Percentiles rank a stretch among this genome's conserved stretches.
Evolutionary conservation across 1,140 invertebrate species (phyloP).

Genomic region (honey bee (Apis mellifera)): Amel_HAv3.1 CM009941.2:10607501-10608000

Average conservation of each 20-base stretch:
- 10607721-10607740: conserved; percentile 31
- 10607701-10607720: neutral
- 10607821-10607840: conserved; percentile 14
- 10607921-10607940: neutral
- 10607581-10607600: neutral
- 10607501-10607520: conserved; percentile 78
- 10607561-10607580: neutral
- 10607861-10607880: neutral
- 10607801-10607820: conserved; percentile 50
- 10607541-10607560: conserved; percentile 74
- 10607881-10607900: neutral
- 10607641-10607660: neutral
- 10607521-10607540: conserved; percentile 75
- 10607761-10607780: conserved; percentile 1
- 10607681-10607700: neutral
- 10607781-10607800: conserved; percentile 35
- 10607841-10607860: neutral
- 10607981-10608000: neutral
- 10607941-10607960: conserved; percentile 17
- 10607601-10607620: neutral
- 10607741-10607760: conserved; percentile 40
- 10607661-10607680: neutral
- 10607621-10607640: neutral
- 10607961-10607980: conserved; percentile 14
- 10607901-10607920: neutral